Evolutionary conservation across 2,797 vertebrate species (phyloP), one percentile per base, ranked within the genome.

Genomic region (Falco columbarius): DNA sequence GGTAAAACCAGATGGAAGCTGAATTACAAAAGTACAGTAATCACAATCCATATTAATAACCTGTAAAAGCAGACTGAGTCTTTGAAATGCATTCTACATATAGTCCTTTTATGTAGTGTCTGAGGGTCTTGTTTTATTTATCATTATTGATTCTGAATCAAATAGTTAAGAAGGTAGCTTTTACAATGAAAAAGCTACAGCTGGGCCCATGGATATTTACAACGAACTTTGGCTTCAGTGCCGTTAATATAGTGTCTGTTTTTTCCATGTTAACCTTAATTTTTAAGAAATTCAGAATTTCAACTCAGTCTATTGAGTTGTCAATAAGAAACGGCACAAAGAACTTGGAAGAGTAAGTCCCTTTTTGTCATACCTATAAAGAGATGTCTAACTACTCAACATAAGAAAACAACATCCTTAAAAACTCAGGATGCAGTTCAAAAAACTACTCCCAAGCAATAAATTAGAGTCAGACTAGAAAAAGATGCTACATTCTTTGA

Each of bases 341-440:
- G 44, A 62, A 70, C 38, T 44, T 84, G 42, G 38, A 71, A 72
- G 46, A 71, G 15, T 19, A 14, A n/a, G 13, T 88, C 46, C 17
- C 92, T 79, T 93, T 75, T 82, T 59, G 34, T 52, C 20, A 1
- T 80, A 86, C 85, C 49, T 77, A 29, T 44, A 61, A 67, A 86
- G 46, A 81, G 29, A 59, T 44, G 96, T 96, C 16, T 49, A 74
- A 83, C n/a, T 89, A 46, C 13, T 51, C 63, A 96, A 47, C 32
- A 22, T 34, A 81, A 86, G 59, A 95, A 96, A 89, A 65, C 34
- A 94, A n/a, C 81, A 81, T 84, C 73, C 72, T 93, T 92, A 93
- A 90, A 95, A 97, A 72, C 21, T 82, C 24, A 30, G 51, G 59
- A 81, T 76, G 49, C 54, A 58, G 56, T 74, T 83, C 52, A 72